Evolutionary conservation across 2,888 invertebrate species (phyloP).

Genomic region (Ferrisia virgata): DNA sequence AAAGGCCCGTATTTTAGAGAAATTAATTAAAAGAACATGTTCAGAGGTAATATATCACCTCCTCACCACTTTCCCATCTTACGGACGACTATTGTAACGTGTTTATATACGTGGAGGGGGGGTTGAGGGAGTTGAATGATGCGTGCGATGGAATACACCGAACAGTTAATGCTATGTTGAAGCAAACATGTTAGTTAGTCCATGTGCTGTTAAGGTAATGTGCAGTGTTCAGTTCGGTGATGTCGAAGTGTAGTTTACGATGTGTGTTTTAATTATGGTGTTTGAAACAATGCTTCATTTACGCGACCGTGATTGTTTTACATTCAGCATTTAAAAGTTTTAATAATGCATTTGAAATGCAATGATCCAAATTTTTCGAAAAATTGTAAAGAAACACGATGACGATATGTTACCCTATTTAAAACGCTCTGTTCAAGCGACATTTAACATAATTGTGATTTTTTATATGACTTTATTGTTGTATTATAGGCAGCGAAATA

Average conservation of each 20-base stretch:
- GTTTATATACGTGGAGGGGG: not conserved
- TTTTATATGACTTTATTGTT: slow-evolving; percentile 40
- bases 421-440: slow-evolving; percentile 43
- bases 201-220: slow-evolving; percentile 10
- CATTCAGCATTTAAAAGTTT: not conserved
- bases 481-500: slow-evolving; percentile 6
- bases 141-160: not conserved
- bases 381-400: slow-evolving; percentile 35
- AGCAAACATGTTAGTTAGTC: not conserved
- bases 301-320: not conserved
- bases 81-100: too few species aligned
- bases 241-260: not conserved
- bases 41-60: too few species aligned
- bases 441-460: slow-evolving; percentile 32
- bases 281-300: not conserved
- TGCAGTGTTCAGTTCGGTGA: not conserved
- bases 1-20: too few species aligned
- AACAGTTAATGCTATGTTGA: not conserved
- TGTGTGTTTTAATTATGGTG: not conserved
- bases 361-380: not conserved
- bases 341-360: not conserved
- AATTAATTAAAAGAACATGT: too few species aligned
- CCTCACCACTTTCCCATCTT: not conserved
- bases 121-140: not conserved
- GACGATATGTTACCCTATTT: slow-evolving; percentile 40